A percentile compares a stretch with the other conserved stretches of the same genome.
Conservation (phyloP, 2,888 invertebrate species). For the Callyntrura sp. region DNA sequence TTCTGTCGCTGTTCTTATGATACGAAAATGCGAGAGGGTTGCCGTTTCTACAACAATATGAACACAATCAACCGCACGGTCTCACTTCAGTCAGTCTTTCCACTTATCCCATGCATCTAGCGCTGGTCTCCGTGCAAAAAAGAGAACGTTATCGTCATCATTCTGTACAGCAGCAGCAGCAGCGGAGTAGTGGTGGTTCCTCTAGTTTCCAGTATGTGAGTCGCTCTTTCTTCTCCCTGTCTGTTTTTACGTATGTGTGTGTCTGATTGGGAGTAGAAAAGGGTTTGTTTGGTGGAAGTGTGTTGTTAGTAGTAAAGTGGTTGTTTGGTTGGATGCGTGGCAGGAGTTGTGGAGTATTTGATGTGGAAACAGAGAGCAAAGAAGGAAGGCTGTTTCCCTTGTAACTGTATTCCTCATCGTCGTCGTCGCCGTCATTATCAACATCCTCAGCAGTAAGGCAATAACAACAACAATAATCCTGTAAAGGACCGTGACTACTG, state of each 20-base stretch:
- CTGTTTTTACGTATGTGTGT: neutral
- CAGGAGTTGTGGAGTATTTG: slow-evolving; percentile 39
- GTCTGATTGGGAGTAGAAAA: slow-evolving; percentile 30
- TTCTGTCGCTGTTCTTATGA: slow-evolving; percentile 1
- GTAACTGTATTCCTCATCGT: slow-evolving; percentile 19
- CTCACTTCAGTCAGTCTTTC: slow-evolving; percentile 67
- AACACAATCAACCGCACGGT: slow-evolving; percentile 68
- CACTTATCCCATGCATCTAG: slow-evolving; percentile 67
- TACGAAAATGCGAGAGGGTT: neutral
- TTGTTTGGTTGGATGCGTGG: slow-evolving; percentile 56
- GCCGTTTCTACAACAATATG: slow-evolving; percentile 57
- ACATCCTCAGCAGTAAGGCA: neutral
- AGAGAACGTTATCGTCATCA: neutral
- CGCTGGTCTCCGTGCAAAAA: slow-evolving; percentile 7
- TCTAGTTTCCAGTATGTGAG: neutral
- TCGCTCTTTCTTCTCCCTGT: neutral
- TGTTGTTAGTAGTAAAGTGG: slow-evolving; percentile 60
- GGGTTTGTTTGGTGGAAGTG: slow-evolving; percentile 62
- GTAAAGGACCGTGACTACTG: slow-evolving; percentile 61
- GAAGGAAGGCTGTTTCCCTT: slow-evolving; percentile 53
- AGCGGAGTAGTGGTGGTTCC: neutral
- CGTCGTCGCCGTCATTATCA: neutral
- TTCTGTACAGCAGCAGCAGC: slow-evolving; percentile 12
- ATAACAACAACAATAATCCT: slow-evolving; percentile 36
- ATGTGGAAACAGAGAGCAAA: slow-evolving; percentile 25